phyloP scores from a whole-genome alignment of 1,140 invertebrate species.

The Bombus polaris region DNA sequence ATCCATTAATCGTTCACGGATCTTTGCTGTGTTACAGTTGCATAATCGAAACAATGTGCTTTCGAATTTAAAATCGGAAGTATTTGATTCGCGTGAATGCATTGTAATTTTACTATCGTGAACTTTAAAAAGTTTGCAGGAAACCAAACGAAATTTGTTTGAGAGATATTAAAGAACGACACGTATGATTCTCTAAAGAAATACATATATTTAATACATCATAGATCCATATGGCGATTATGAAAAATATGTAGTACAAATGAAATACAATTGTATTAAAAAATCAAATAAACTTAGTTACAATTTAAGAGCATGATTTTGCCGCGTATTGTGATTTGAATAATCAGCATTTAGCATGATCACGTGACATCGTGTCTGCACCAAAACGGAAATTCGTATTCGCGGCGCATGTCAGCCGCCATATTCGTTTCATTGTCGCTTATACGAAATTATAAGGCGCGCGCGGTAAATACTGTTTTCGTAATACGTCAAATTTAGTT shows the following conservation, averaged over 20 bases:
- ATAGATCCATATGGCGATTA: slow-evolving; percentile 33
- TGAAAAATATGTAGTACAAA: slow-evolving; percentile 50
- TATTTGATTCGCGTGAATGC: not conserved
- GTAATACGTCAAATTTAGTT: not conserved
- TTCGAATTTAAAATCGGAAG: not conserved
- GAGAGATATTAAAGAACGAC: not conserved
- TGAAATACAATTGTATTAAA: slow-evolving; percentile 43
- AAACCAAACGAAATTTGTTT: not conserved
- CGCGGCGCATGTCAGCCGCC: slow-evolving; percentile 39
- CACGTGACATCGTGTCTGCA: slow-evolving; percentile 2
- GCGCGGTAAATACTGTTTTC: slow-evolving; percentile 40
- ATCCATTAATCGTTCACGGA: slow-evolving; percentile 8
- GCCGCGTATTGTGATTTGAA: not conserved
- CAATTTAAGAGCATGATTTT: slow-evolving; percentile 21
- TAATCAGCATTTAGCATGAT: no score
- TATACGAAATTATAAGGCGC: slow-evolving; percentile 42
- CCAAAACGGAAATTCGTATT: not conserved
- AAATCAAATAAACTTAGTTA: slow-evolving; percentile 43
- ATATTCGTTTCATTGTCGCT: slow-evolving; percentile 23
- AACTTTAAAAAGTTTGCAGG: not conserved
- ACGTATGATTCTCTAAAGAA: not conserved
- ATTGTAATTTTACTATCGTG: not conserved
- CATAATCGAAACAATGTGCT: not conserved
- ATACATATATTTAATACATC: slow-evolving; percentile 45
- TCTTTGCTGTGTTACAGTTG: not conserved